phyloP scores from a whole-genome alignment of 2,113 vertebrate genomes.

The Motacilla alba region DNA sequence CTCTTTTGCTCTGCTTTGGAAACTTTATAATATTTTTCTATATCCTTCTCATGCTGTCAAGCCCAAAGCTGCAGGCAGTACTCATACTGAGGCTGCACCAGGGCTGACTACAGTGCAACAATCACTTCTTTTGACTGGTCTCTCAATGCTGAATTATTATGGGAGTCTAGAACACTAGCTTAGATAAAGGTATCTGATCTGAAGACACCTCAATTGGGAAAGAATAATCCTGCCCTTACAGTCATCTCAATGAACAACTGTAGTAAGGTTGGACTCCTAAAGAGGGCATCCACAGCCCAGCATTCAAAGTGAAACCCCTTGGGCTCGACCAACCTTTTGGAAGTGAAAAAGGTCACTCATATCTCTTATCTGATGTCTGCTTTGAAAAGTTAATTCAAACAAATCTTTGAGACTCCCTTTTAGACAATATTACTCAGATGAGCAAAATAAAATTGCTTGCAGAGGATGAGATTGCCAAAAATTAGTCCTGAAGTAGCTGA shows the following conservation, averaged over 20 bases:
- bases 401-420: neutral
- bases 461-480: neutral
- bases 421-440: neutral
- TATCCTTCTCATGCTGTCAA: neutral
- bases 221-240: neutral
- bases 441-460: fast-evolving
- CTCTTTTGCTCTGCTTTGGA: neutral
- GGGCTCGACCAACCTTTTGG: neutral
- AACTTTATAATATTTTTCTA: neutral
- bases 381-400: neutral
- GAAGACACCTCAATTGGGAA: neutral
- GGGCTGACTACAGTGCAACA: neutral
- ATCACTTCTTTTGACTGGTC: neutral
- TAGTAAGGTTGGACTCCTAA: conserved; percentile 2
- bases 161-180: neutral
- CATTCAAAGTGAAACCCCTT: neutral
- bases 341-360: neutral
- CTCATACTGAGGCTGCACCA: neutral
- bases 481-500: neutral
- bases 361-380: neutral
- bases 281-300: neutral
- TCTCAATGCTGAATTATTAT: neutral
- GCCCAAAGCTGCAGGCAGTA: neutral
- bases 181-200: neutral
- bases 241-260: neutral